Evolutionary conservation across 2,888 invertebrate species (phyloP), one percentile per base, ranked within the genome.

Genomic region (Stegophylla sp.): DNA sequence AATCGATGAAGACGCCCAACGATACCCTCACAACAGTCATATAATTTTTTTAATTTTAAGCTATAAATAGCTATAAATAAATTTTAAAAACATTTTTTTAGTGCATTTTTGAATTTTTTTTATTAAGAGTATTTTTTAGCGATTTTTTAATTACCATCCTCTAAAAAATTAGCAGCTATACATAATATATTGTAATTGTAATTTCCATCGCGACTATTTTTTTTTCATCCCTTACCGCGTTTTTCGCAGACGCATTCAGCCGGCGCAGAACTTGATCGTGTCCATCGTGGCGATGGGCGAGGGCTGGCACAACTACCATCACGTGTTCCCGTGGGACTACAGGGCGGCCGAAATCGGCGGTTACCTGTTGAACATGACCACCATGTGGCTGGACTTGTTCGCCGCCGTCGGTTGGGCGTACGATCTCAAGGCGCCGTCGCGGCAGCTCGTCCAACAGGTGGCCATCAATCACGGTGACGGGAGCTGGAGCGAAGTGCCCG

Each of bases 281-380:
- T 91, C 94, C 0, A 85, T 93, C 0, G 85, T 91, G 28, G 91
- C 94, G 0, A 88, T 93, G 87, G 95, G 95, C 0, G 95, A 95
- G 86, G 96, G 96, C 5, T 97, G 94, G 93, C 96, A 96, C 88
- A 96, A 96, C 87, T 96, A 94, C 87, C 96, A 96, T 86, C 96
- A 96, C 87, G 92, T 93, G 0, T 96, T 96, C 87, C 96, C 96
- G 0, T 94, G 94, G 92, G 96, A 96, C 87, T 96, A 96, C 89
- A 93, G 94, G 85, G 93, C 96, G 41, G 92, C 94, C 9, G 96
- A 97, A 86, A 88, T 94, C n/a, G 94, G 94, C 17, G 85, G 86
- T 51, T 87, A 87, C 83, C 84, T 84, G 34, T 84, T 86, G 67
- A 91, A 91, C 84, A 69, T 87, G 0, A 90, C 90, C 1, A 90